Evolutionary conservation across 1,140 invertebrate species (phyloP).

Genomic region (Dryas iulia): DNA sequence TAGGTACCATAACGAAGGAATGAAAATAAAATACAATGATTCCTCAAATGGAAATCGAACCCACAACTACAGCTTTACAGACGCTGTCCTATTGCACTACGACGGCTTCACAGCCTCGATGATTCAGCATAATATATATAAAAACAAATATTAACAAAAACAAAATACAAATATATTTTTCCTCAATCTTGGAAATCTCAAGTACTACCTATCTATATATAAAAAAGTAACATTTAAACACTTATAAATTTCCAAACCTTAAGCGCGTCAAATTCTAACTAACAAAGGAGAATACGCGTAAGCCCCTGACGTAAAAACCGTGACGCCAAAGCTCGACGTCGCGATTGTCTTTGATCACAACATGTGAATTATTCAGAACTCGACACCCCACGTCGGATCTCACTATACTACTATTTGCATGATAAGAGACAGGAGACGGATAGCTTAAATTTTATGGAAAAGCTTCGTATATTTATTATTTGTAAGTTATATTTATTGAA

Average conservation of each 20-base stretch:
- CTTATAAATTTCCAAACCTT: neutral
- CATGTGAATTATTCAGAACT: conserved; percentile 57
- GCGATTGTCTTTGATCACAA: conserved; percentile 70
- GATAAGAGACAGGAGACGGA: neutral
- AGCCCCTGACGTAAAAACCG: conserved; percentile 39
- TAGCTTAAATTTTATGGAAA: neutral
- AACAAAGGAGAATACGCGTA: conserved; percentile 38
- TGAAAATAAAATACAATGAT: too few relatives aligned
- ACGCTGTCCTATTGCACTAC: too few relatives aligned
- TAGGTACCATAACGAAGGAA: too few relatives aligned
- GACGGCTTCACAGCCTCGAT: too few relatives aligned
- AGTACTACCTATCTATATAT: neutral
- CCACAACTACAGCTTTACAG: too few relatives aligned
- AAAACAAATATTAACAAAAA: neutral
- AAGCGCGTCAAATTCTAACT: conserved; percentile 20
- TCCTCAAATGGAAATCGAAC: too few relatives aligned
- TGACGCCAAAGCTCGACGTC: conserved; percentile 46
- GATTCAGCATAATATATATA: too few relatives aligned
- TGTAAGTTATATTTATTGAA: neutral
- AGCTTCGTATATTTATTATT: neutral
- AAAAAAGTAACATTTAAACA: neutral
- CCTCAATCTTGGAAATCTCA: neutral
- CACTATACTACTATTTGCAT: conserved; percentile 3
- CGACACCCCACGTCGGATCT: neutral
- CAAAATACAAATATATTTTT: neutral